phyloP scores from a whole-genome alignment of 92 coral and sea anemone species.

The Blastomussa wellsi region DNA sequence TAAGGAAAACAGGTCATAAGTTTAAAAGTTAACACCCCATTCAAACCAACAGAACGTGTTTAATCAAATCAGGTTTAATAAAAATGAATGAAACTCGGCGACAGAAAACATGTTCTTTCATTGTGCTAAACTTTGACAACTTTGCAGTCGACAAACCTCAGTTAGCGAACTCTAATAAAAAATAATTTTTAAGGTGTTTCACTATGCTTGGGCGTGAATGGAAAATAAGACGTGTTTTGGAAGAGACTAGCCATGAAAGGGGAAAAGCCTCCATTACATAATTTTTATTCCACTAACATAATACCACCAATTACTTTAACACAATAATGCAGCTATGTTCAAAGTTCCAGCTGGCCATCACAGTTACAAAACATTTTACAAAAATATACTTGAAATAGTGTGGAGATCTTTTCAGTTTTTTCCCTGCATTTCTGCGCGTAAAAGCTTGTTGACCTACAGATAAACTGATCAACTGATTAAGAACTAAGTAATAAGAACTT shows the following conservation, averaged over 20 bases:
- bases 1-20: not conserved
- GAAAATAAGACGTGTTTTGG: not conserved
- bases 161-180: too few relatives aligned
- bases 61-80: too few relatives aligned
- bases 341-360: not conserved
- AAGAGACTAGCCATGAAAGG: not conserved
- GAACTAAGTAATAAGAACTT: constrained; percentile 33
- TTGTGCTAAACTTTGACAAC: too few relatives aligned
- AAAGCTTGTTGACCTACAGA: not conserved
- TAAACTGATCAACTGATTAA: not conserved
- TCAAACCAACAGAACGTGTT: too few relatives aligned
- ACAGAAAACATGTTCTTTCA: too few relatives aligned
- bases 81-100: too few relatives aligned
- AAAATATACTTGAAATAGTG: not conserved
- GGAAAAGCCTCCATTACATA: not conserved
- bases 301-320: not conserved
- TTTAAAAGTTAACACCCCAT: too few relatives aligned
- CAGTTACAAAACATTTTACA: not conserved
- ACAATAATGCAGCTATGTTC: not conserved
- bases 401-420: not conserved
- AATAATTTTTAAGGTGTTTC: too few relatives aligned
- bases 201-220: too few relatives aligned
- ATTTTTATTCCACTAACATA: not conserved
- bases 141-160: too few relatives aligned
- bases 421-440: not conserved